Evolutionary conservation across 2,888 invertebrate species (phyloP), one percentile per base, ranked within the genome.

Genomic region (Drosophila robusta): DNA sequence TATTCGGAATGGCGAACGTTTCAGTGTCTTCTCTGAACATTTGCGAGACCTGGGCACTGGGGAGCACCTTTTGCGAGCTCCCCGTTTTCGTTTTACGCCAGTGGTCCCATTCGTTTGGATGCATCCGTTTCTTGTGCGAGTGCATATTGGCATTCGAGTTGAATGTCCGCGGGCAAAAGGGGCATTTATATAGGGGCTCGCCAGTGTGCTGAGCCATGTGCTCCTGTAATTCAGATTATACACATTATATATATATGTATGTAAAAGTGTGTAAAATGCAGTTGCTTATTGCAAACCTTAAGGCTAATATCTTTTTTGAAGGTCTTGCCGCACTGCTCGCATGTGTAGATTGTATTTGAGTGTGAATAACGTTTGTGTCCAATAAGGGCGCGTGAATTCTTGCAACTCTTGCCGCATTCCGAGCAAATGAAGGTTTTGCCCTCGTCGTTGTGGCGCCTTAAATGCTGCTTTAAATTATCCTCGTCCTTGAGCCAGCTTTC

Each of bases 111-210:
- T 92, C 91, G 34, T 80, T 78, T 4, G 90, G 89, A 80, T 92
- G 92, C 58, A 88, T 83, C 62, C 91, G 91, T 66, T 92, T 92
- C 41, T 91, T 88, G 75, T 92, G 92, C 0, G 91, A 90, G 78
- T 92, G 91, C 91, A 92, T 91, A 70, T 92, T 92, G 12, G 91
- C 91, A 75, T 90, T 90, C 1, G 92, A 91, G 73, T 91, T 92
- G 55, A 92, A 92, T 11, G 91, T 92, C 78, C 91, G 90, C 0
- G 91, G 82, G 72, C 92, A 92, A 76, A 92, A 91, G 0, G 90
- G 90, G 41, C 92, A 92, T 41, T 86, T 90, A 54, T 92, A 92
- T 3, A 92, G 69, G 5, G 90, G 90, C 47, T 92, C 91, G 11
- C 92, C 91, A 0, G 92, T 92, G 44, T 92, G 92, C 24, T 90